A percentile compares a stretch with the other conserved stretches of the same genome.
These are phyloP conservation scores for Zoanthus solanderi DNA, from an alignment of 92 coral and sea anemone species.

Conservation along the genomic window DNA sequence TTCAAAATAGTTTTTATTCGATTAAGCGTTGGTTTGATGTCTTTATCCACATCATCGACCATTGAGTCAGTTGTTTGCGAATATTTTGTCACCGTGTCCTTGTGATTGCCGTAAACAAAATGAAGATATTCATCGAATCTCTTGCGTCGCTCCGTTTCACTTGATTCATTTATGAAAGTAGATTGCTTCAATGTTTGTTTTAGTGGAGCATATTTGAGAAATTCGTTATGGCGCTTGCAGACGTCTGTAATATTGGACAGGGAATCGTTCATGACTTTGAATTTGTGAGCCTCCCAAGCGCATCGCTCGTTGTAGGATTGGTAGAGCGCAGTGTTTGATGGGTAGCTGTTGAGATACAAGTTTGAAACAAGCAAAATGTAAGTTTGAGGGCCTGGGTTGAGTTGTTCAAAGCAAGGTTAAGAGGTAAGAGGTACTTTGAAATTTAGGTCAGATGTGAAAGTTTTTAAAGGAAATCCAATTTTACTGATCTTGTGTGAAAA, in stretches of 20 bases:
- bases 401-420: too few species aligned
- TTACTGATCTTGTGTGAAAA: too few species aligned
- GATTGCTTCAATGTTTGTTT: constrained; percentile 13
- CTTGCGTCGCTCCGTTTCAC: constrained; percentile 40
- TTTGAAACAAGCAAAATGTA: not conserved
- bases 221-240: constrained; percentile 65
- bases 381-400: too few species aligned
- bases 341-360: constrained; percentile 54
- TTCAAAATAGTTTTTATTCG: constrained; percentile 25
- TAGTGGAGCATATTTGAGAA: constrained; percentile 32
- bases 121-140: constrained; percentile 55
- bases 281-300: constrained; percentile 77
- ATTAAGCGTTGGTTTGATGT: not conserved
- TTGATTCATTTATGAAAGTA: constrained; percentile 19
- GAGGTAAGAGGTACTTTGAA: too few species aligned
- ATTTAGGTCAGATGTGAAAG: too few species aligned
- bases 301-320: constrained; percentile 89
- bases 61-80: too few species aligned
- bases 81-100: constrained; percentile 54
- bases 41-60: not conserved
- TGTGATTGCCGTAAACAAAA: constrained; percentile 79
- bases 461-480: too few species aligned
- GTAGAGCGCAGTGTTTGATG: constrained; percentile 72
- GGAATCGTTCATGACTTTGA: constrained; percentile 49
- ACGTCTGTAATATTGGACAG: constrained; percentile 63